Conservation (phyloP, 2,888 invertebrate species). For the Protophormia terraenovae region DNA sequence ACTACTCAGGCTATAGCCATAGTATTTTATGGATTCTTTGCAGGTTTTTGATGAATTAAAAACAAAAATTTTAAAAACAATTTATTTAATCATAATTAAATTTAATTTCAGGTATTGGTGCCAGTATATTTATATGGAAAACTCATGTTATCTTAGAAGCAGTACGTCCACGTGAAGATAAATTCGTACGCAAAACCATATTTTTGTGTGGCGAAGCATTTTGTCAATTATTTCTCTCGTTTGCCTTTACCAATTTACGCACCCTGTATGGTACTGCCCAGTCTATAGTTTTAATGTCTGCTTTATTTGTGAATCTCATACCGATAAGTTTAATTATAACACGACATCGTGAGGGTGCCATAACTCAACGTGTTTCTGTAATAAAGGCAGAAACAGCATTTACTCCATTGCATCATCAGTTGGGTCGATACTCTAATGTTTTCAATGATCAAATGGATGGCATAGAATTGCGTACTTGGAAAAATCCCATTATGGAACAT, state of each 20-base stretch:
- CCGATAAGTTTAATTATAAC: slow-evolving; percentile 79
- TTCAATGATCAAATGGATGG: slow-evolving; percentile 79
- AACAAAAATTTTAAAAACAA: no score
- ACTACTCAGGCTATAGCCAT: slow-evolving; percentile 79
- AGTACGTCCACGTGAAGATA: slow-evolving; percentile 80
- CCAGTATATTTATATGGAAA: slow-evolving; percentile 78
- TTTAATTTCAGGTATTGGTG: slow-evolving; percentile 77
- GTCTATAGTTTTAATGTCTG: slow-evolving; percentile 79
- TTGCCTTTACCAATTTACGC: slow-evolving; percentile 80
- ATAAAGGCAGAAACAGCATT: slow-evolving; percentile 77
- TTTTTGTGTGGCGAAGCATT: slow-evolving; percentile 80
- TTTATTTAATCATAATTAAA: no score
- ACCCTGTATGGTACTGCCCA: slow-evolving; percentile 80
- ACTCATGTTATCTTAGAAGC: slow-evolving; percentile 80
- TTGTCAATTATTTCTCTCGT: slow-evolving; percentile 80
- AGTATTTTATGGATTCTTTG: slow-evolving; percentile 79
- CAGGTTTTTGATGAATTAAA: slow-evolving; percentile 72
- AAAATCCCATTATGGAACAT: slow-evolving; percentile 75
- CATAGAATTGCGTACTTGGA: slow-evolving; percentile 78
- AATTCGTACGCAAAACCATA: slow-evolving; percentile 80
- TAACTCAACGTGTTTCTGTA: slow-evolving; percentile 78
- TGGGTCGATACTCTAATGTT: slow-evolving; percentile 74
- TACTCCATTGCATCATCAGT: slow-evolving; percentile 74
- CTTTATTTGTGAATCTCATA: slow-evolving; percentile 79
- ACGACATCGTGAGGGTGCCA: slow-evolving; percentile 78